phyloP scores from a whole-genome alignment of 2,113 vertebrate genomes.

The Bettongia penicillata region DNA sequence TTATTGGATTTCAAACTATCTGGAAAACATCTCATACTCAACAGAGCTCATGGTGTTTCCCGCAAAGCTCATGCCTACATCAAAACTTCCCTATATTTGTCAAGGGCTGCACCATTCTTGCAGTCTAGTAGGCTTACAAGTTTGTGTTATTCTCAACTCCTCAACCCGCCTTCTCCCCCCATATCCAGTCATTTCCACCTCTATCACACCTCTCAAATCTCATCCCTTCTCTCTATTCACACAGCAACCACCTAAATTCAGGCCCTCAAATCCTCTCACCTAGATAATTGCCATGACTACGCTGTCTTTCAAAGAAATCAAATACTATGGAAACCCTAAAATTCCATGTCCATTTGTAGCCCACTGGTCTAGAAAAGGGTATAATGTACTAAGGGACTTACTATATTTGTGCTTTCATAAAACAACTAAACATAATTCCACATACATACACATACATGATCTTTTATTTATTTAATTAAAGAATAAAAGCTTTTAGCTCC shows the following conservation, averaged over 20 bases:
- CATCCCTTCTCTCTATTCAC: background rate
- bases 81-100: background rate
- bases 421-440: background rate
- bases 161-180: background rate
- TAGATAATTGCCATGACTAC: background rate
- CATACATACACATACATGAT: background rate
- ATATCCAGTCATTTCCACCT: background rate
- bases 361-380: background rate
- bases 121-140: background rate
- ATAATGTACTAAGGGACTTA: background rate
- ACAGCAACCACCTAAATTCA: background rate
- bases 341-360: slow-evolving; percentile 33
- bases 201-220: background rate
- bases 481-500: slow-evolving; percentile 28
- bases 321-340: slow-evolving; percentile 38
- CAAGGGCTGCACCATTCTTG: background rate
- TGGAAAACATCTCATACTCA: background rate
- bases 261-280: background rate
- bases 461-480: slow-evolving; percentile 32
- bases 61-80: background rate
- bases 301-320: slow-evolving; percentile 37
- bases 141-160: background rate
- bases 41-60: background rate
- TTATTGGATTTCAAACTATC: background rate
- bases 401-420: background rate